Conservation (phyloP, 2,888 invertebrate genomes). For the Dasypogon diadema region DNA sequence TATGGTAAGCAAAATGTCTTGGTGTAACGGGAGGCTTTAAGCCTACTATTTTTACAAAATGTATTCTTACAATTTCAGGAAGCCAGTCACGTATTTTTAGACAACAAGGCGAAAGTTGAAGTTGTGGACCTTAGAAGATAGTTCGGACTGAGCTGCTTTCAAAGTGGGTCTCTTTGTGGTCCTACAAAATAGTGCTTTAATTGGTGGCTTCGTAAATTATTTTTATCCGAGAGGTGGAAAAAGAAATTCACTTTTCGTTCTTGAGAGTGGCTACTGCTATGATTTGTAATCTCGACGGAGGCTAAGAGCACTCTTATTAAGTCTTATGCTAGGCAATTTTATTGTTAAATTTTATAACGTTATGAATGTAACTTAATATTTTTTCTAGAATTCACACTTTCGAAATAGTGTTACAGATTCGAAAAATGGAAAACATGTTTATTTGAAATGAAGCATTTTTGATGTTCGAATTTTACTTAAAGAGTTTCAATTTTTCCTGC, state of each 20-base stretch:
- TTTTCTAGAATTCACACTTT: conserved; percentile 26
- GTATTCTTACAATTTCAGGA: conserved; percentile 71
- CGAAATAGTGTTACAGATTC: background rate
- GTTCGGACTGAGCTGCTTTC: conserved; percentile 61
- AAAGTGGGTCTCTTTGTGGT: background rate
- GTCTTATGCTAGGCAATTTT: conserved; percentile 20
- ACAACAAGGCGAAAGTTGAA: conserved; percentile 74
- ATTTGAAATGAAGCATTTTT: conserved; percentile 3
- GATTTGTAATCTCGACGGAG: background rate
- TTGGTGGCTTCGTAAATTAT: conserved; percentile 57
- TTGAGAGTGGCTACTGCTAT: too few species aligned
- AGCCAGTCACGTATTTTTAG: conserved; percentile 79
- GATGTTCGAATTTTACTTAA: background rate
- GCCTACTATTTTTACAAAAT: background rate
- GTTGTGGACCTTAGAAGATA: conserved; percentile 81
- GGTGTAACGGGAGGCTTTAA: background rate
- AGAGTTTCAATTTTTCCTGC: too few species aligned
- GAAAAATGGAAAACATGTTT: conserved; percentile 6
- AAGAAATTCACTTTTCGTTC: background rate
- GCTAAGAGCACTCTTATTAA: background rate
- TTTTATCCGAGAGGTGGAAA: background rate
- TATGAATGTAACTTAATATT: conserved; percentile 19
- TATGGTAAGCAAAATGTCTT: conserved; percentile 71
- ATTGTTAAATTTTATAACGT: conserved; percentile 25
- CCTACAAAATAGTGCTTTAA: conserved; percentile 58